Base-by-base conservation (phyloP, 2,888 invertebrate species). In the Herminia tarsipennalis region DNA sequence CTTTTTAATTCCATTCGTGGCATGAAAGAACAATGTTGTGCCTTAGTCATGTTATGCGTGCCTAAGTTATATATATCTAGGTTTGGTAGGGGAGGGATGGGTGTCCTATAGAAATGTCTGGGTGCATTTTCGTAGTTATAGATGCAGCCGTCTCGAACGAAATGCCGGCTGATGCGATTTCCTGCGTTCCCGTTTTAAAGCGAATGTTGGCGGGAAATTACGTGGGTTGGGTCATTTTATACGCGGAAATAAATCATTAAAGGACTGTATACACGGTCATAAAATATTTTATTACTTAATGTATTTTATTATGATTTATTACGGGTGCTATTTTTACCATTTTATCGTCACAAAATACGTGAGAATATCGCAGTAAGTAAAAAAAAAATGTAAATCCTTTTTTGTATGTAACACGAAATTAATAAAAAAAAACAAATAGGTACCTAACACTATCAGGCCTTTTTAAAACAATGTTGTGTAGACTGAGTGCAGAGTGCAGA, bases 41-140 rank as follows among this genome's bases (percentile, higher is more conserved):
- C 39, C 59, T 66, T 62, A 58, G 63, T 56, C 54, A 69, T 47
- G 47, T 45, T 42, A 50, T 47, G 61, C 52, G 47, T 45, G 41
- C 45, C 52, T 44, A 56, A 51, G 48, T 56, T 63, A 52, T 63
- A 60, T 62, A 50, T 61, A 60, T 66, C 63, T 60, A 57, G 53
- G 51, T 59, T 62, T 41, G 48, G 42, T 58, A 68, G 70, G 67
- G 73, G 73, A 64, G 77, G 70, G 73, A 77, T 63, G 69, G 70
- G 70, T 72, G 81, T 81, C 52, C 83, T 88, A 86, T 88, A 83
- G 61, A 69, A 78, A 77, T 77, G 88, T 88, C 89, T 89, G 89
- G 86, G 78, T 80, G 85, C 83, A 81, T 76, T 76, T 80, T 69
- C 68, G 73, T 79, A 76, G 74, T 32, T 83, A 78, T 77, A 78